Percentiles rank a stretch among this genome's conserved stretches.
These are phyloP conservation scores for Bicyclus anynana DNA, from an alignment of 1,140 invertebrate genomes.

Conservation along the genomic window DNA sequence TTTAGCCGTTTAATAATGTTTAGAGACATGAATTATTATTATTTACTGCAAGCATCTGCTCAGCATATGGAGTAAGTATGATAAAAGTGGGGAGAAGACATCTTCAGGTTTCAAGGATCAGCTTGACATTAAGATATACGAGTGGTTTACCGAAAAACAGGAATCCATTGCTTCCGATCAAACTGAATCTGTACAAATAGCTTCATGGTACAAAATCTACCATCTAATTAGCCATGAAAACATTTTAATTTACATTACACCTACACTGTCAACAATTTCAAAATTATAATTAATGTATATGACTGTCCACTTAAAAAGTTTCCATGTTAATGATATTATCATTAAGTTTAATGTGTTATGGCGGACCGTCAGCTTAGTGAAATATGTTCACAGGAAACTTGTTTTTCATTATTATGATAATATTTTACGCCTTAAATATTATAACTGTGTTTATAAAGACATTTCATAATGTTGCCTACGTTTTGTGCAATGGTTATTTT, in stretches of 20 bases:
- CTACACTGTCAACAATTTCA: constrained; percentile 10
- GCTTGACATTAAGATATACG: no score
- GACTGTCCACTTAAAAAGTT: constrained; percentile 18
- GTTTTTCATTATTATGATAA: constrained; percentile 19
- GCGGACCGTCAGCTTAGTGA: constrained; percentile 21
- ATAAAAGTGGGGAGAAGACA: no score
- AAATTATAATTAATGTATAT: constrained; percentile 13
- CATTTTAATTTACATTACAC: constrained; percentile 13
- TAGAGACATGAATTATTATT: no score
- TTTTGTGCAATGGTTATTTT: neutral
- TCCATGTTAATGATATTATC: constrained; percentile 24
- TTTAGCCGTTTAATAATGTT: no score
- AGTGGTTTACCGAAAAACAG: no score
- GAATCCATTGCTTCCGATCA: no score
- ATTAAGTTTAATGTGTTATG: constrained; percentile 21
- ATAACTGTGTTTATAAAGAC: constrained; percentile 9
- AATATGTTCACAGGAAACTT: constrained; percentile 10
- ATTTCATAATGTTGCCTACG: neutral
- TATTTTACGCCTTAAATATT: constrained; percentile 18
- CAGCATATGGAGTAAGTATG: no score
- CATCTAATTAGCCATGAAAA: constrained; percentile 10
- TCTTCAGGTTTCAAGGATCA: no score
- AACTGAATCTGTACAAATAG: no score
- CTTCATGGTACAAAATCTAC: neutral
- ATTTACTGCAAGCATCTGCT: no score